A percentile compares a stretch with the other conserved stretches of the same genome.
Conservation (phyloP, 2,888 invertebrate species). For the Tetragonisca angustula region DNA sequence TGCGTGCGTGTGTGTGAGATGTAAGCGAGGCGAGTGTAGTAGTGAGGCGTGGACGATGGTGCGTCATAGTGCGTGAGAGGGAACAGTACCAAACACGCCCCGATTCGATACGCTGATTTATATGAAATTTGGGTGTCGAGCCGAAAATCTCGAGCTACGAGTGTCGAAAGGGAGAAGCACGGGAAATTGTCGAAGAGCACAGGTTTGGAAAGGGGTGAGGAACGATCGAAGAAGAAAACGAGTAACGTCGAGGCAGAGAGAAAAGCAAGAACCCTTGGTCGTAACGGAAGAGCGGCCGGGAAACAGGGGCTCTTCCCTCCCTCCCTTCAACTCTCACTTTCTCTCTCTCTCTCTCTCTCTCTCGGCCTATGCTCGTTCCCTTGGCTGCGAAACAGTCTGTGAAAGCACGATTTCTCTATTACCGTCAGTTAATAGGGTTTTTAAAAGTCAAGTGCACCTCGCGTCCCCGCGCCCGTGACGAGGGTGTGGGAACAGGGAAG, state of each 20-base stretch:
- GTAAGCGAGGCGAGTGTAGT: too few species aligned
- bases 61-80: too few species aligned
- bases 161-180: not conserved
- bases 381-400: conserved; percentile 64
- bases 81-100: too few species aligned
- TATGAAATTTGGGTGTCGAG: too few species aligned
- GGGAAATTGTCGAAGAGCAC: conserved; percentile 1
- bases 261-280: conserved; percentile 19
- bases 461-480: conserved; percentile 56
- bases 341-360: not conserved
- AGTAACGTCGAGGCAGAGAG: conserved; percentile 22
- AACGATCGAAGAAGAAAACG: conserved; percentile 34
- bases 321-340: too few species aligned
- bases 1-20: too few species aligned
- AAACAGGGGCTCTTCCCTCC: conserved; percentile 7
- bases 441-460: conserved; percentile 70
- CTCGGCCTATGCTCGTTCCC: conserved; percentile 49
- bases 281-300: conserved; percentile 31
- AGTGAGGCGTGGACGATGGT: too few species aligned
- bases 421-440: conserved; percentile 72
- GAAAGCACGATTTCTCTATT: conserved; percentile 71
- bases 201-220: not conserved
- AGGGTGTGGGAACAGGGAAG: conserved; percentile 38
- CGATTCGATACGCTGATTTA: too few species aligned
- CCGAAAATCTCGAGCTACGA: not conserved